Evolutionary conservation across 2,888 invertebrate species (phyloP).

Genomic region (Epirrita christyi): DNA sequence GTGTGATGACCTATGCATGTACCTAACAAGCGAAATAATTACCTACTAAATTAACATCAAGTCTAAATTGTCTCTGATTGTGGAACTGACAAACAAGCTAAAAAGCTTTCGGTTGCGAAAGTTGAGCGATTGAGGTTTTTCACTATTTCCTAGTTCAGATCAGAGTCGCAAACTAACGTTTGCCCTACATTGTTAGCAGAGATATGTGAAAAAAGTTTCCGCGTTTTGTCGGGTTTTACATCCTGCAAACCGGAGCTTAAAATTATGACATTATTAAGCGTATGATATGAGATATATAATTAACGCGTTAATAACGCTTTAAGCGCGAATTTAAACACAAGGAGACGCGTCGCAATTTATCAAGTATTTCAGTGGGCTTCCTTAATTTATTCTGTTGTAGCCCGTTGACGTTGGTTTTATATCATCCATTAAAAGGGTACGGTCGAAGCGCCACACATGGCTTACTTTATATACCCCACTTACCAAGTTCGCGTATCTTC

Average conservation of each 20-base stretch:
- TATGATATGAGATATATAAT: slow-evolving; percentile 31
- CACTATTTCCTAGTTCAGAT: slow-evolving; percentile 30
- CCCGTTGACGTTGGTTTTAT: slow-evolving; percentile 66
- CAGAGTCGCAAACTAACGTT: slow-evolving; percentile 22
- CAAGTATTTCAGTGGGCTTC: slow-evolving; percentile 61
- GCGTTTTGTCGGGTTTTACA: slow-evolving; percentile 9
- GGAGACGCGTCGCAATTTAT: slow-evolving; percentile 60
- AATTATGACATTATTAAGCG: slow-evolving; percentile 24
- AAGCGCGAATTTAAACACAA: slow-evolving; percentile 48
- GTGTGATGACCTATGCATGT: slow-evolving; percentile 43
- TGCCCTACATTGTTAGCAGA: slow-evolving; percentile 19
- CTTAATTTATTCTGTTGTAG: slow-evolving; percentile 67
- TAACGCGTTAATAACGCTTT: slow-evolving; percentile 34
- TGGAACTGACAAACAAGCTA: slow-evolving; percentile 5
- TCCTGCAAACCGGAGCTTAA: slow-evolving; percentile 19
- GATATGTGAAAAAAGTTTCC: slow-evolving; percentile 27
- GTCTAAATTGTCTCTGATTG: slow-evolving; percentile 1
- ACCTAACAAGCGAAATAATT: slow-evolving; percentile 20
- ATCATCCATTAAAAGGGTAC: slow-evolving; percentile 59
- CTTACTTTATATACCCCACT: slow-evolving; percentile 27
- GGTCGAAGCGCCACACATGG: slow-evolving; percentile 37
- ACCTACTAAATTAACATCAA: slow-evolving; percentile 8
- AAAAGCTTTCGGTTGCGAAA: slow-evolving; percentile 14
- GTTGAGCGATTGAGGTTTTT: slow-evolving; percentile 19
- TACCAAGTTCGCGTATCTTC: slow-evolving; percentile 24